Evolutionary conservation across 2,113 vertebrate genomes (phyloP), one percentile per base, ranked within the genome.

Genomic region (Murina feae): DNA sequence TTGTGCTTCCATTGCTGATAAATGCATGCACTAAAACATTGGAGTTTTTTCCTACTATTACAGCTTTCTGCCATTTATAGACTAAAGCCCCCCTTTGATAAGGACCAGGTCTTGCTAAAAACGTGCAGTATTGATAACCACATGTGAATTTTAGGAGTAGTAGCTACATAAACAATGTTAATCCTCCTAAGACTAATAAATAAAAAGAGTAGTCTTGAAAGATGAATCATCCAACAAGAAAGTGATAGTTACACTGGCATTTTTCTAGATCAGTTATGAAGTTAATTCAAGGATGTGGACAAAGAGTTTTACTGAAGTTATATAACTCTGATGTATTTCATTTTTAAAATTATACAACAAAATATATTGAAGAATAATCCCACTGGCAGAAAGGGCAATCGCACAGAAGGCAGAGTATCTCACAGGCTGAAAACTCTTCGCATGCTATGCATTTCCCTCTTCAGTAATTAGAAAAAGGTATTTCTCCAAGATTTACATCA

Each of bases 361-460:
- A 82, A 79, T 89, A 28, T 72, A 4, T 60, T 82, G 47, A 92
- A 86, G 83, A 96, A 30, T 58, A 78, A 78, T 88, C 7, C 14
- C 9, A 32, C 20, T 93, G 87, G 42, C 68, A 91, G 25, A 90
- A 80, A 86, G 74, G 58, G 66, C 9, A 93, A 47, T 91, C 60
- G 83, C 51, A 83, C 90, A 90, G 44, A 96, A 96, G 71, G 65
- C 63, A 84, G 79, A 96, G 80, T 66, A 97, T 94, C 96, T 96
- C 91, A 96, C 96, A 96, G 84, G 20, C 14, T 96, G 76, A 94
- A 94, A 93, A 96, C n/a, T 95, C 82, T 97, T 89, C n/a, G n/a
- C n/a, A n/a, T 91, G 51, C 87, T 88, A 18, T 96, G 65, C 35
- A 9, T 95, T 78, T 97, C 91, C 79, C 80, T 92, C 63, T 58